Percentiles rank a stretch among this genome's conserved stretches.
Evolutionary conservation across 2,888 invertebrate genomes (phyloP).

Genomic region (Dione juno): DNA sequence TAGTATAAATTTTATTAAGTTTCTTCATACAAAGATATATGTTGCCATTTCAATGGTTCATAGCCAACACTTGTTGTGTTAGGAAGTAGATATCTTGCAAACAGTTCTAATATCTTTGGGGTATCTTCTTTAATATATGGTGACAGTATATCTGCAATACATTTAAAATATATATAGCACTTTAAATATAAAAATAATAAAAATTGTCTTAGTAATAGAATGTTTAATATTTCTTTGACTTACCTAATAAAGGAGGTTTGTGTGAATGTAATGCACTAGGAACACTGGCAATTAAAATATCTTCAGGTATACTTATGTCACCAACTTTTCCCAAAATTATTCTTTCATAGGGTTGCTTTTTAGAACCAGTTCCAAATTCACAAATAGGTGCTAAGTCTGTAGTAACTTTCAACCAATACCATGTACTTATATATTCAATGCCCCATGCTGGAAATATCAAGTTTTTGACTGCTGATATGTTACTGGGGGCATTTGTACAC

Average conservation of each 20-base stretch:
- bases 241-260: slow-evolving; percentile 93
- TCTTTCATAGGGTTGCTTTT: slow-evolving; percentile 95
- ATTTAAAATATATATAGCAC: not conserved
- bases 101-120: slow-evolving; percentile 91
- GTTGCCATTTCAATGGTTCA: slow-evolving; percentile 93
- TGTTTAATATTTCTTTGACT: slow-evolving; percentile 46
- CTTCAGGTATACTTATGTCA: slow-evolving; percentile 64
- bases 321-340: slow-evolving; percentile 80
- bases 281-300: slow-evolving; percentile 89
- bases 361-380: slow-evolving; percentile 85
- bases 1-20: slow-evolving; percentile 31
- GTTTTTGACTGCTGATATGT: slow-evolving; percentile 86
- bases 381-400: slow-evolving; percentile 86
- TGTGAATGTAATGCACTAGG: slow-evolving; percentile 97
- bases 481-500: slow-evolving; percentile 94
- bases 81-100: slow-evolving; percentile 94
- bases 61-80: slow-evolving; percentile 93
- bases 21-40: slow-evolving; percentile 81
- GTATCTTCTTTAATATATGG: slow-evolving; percentile 79
- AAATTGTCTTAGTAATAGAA: not conserved
- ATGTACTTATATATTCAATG: slow-evolving; percentile 87
- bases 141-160: slow-evolving; percentile 72
- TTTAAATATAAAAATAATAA: not conserved
- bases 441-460: slow-evolving; percentile 92
- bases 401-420: slow-evolving; percentile 96